These are phyloP conservation scores for Rhopalosiphum maidis DNA, from an alignment of 1,140 invertebrate genomes.

Conservation along the genomic window DNA sequence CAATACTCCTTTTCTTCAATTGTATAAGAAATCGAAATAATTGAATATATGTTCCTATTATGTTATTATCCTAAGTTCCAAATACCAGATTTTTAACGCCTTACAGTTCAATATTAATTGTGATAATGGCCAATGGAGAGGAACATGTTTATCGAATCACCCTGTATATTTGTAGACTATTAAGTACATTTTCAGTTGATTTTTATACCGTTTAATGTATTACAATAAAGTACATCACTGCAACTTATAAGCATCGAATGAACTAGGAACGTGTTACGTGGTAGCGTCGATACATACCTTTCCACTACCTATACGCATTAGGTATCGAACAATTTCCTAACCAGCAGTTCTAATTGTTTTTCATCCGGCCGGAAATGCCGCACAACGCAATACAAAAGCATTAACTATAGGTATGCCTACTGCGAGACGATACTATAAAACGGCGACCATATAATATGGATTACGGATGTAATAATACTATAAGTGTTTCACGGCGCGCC, in stretches of 20 bases:
- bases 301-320: not conserved
- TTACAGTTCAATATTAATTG: not conserved
- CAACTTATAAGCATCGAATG: not conserved
- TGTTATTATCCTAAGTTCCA: not conserved
- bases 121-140: too few species aligned
- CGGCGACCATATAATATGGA: not conserved
- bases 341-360: not conserved
- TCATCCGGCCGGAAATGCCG: conserved; percentile 7
- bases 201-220: too few species aligned
- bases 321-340: not conserved
- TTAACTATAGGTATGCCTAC: not conserved
- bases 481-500: not conserved
- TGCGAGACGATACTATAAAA: not conserved
- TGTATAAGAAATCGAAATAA: not conserved
- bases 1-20: not conserved
- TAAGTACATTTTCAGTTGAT: not conserved
- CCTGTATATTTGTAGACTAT: not conserved
- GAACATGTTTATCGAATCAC: not conserved
- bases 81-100: not conserved
- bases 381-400: not conserved
- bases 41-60: not conserved
- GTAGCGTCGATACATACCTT: not conserved
- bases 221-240: not conserved
- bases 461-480: not conserved
- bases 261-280: not conserved